Evolutionary conservation across 2,888 invertebrate species (phyloP).

Genomic region (Pasiphila rectangulata): DNA sequence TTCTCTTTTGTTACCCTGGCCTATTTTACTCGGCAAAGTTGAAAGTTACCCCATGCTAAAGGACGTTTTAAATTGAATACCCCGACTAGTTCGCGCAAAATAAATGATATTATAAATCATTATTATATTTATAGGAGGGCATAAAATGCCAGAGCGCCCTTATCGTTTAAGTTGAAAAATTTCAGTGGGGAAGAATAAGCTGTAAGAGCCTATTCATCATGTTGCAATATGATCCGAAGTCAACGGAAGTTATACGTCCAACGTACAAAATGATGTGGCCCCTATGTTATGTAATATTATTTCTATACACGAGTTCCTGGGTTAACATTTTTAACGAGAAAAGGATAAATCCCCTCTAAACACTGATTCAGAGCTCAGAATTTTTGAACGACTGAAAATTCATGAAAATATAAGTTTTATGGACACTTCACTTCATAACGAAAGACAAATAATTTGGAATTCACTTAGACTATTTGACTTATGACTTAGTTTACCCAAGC

Average conservation of each 20-base stretch:
- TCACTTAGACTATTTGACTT: too few relatives aligned
- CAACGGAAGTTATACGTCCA: constrained; percentile 58
- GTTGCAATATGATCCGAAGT: constrained; percentile 48
- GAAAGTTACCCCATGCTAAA: constrained; percentile 38
- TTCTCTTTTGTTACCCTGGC: constrained; percentile 55
- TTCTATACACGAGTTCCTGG: neutral
- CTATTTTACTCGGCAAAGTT: constrained; percentile 44
- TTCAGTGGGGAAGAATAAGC: constrained; percentile 61
- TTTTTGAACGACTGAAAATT: too few relatives aligned
- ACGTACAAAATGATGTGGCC: constrained; percentile 59
- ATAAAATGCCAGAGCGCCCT: constrained; percentile 56
- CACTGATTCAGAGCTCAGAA: too few relatives aligned
- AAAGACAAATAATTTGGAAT: too few relatives aligned
- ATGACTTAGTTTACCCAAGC: too few relatives aligned
- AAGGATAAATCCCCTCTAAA: too few relatives aligned
- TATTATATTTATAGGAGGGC: constrained; percentile 53
- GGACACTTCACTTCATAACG: too few relatives aligned
- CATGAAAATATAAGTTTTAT: too few relatives aligned
- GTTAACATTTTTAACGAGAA: too few relatives aligned
- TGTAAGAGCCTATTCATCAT: constrained; percentile 65
- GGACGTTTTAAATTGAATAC: constrained; percentile 46
- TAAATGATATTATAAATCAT: constrained; percentile 59
- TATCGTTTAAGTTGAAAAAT: constrained; percentile 72
- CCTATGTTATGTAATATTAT: constrained; percentile 40
- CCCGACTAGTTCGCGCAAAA: constrained; percentile 42